Evolutionary conservation across 2,113 vertebrate species (phyloP).

Genomic region (Anser brachyrhynchus): DNA sequence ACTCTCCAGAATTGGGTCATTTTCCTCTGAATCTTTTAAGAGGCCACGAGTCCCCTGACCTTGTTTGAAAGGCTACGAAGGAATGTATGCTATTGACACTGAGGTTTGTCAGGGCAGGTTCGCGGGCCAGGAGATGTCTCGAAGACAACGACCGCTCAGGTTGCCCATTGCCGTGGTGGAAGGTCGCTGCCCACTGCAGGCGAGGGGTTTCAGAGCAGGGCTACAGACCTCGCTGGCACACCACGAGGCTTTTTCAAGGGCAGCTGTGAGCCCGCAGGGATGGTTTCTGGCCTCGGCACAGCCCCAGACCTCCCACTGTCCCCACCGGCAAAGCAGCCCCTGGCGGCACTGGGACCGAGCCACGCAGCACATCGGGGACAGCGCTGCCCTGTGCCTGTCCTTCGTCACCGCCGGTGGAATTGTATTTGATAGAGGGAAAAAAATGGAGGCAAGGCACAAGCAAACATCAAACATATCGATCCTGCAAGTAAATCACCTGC

Average conservation of each 20-base stretch:
- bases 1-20: not conserved
- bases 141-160: not conserved
- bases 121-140: not conserved
- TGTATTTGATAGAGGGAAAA: conserved; percentile 39
- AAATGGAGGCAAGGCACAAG: conserved; percentile 57
- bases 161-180: not conserved
- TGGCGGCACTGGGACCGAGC: not conserved
- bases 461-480: conserved; percentile 69
- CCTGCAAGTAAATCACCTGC: conserved; percentile 58
- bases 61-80: conserved; percentile 12
- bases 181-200: not conserved
- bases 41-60: not conserved
- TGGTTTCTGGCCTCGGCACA: not conserved
- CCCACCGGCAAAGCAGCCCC: not conserved
- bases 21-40: not conserved
- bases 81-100: not conserved
- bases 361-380: not conserved
- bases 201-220: not conserved
- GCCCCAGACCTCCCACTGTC: not conserved
- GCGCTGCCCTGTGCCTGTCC: not conserved
- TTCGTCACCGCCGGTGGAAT: conserved; percentile 15
- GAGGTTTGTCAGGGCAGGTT: conserved; percentile 17
- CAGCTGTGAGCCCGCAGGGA: not conserved
- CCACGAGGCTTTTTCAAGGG: not conserved
- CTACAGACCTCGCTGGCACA: not conserved